phyloP scores from a whole-genome alignment of 2,888 invertebrate species.

The Craniophora ligustri region DNA sequence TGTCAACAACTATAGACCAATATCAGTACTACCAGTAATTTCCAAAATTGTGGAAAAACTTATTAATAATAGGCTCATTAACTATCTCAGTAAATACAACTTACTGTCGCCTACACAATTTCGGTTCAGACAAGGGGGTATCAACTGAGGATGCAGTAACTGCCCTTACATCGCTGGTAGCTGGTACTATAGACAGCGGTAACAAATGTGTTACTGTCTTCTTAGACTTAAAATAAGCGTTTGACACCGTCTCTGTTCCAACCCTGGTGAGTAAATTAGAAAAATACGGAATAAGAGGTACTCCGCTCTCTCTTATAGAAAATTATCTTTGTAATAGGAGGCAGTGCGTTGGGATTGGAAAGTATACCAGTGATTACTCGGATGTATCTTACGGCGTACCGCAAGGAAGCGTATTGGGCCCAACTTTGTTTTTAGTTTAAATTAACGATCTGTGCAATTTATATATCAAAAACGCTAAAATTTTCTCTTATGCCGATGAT shows the following conservation, averaged over 20 bases:
- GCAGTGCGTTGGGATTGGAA: neutral
- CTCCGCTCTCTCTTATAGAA: neutral
- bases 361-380: no score
- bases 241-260: neutral
- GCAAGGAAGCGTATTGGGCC: no score
- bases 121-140: neutral
- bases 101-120: neutral
- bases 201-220: no score
- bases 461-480: no score
- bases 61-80: neutral
- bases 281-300: neutral
- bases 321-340: neutral
- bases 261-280: neutral
- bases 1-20: neutral
- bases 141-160: no score
- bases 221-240: no score
- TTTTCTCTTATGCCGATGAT: no score
- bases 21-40: neutral
- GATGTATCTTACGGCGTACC: no score
- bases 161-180: no score
- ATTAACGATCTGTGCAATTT: no score
- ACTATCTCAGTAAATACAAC: neutral
- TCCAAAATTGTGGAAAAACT: constrained; percentile 1
- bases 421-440: no score
- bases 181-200: no score